Conservation (phyloP, 2,113 vertebrate species). For the Lophochroa leadbeateri region DNA sequence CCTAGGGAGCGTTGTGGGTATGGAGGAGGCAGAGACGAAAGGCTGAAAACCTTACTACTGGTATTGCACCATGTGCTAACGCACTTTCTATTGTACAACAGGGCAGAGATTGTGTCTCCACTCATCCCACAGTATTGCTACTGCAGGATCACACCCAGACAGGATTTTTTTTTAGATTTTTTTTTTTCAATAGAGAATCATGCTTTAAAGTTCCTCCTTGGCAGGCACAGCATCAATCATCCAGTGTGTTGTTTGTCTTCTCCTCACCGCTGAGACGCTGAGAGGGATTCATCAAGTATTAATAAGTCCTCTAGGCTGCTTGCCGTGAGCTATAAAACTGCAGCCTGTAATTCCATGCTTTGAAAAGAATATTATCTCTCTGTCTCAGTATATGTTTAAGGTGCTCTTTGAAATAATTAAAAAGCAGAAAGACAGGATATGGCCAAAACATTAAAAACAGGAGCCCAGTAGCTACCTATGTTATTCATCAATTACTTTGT, state of each 20-base stretch:
- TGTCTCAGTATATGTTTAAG: not conserved
- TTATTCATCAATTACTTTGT: not conserved
- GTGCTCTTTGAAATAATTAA: not conserved
- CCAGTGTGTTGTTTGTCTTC: constrained; percentile 8
- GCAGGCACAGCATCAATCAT: constrained; percentile 22
- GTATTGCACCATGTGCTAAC: not conserved
- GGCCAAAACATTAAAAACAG: not conserved
- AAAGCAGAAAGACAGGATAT: not conserved
- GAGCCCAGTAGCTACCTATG: not conserved
- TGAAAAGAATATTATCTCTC: not conserved
- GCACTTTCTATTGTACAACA: not conserved
- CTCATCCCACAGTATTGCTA: not conserved
- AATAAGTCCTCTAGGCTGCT: constrained; percentile 27
- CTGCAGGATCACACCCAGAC: not conserved
- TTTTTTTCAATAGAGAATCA: not conserved
- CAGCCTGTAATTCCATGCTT: not conserved
- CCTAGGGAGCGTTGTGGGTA: not conserved
- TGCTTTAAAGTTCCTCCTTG: constrained; percentile 17
- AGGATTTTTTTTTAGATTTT: not conserved
- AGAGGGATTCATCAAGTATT: constrained; percentile 57
- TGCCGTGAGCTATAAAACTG: not conserved
- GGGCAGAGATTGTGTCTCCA: not conserved
- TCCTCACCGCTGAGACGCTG: not conserved
- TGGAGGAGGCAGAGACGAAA: not conserved
- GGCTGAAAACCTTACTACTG: not conserved